Conservation (phyloP, 1,140 invertebrate species). For the Coptotermes formosanus region DNA sequence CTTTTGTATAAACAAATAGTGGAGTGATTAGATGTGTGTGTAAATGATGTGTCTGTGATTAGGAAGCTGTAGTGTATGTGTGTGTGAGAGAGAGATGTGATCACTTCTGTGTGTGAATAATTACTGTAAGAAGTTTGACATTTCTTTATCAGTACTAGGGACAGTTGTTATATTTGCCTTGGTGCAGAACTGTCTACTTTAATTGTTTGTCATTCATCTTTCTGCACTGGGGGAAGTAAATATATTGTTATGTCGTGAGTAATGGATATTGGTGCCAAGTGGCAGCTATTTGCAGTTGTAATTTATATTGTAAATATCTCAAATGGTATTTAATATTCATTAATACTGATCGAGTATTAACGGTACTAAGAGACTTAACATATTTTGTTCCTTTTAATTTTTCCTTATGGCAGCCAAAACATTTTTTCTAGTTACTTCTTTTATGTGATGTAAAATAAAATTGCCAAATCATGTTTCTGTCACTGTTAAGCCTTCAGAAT, state of each 20-base stretch:
- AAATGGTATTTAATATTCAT: constrained; percentile 6
- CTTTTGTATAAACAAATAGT: background rate
- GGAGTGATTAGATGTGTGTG: background rate
- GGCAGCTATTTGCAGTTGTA: constrained; percentile 5
- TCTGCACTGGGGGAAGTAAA: background rate
- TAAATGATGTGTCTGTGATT: background rate
- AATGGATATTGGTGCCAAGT: constrained; percentile 14
- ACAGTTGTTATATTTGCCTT: background rate
- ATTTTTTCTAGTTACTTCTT: background rate
- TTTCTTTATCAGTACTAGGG: background rate
- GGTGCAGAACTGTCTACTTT: background rate
- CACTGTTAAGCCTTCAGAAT: background rate
- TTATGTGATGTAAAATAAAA: background rate
- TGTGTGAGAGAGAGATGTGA: background rate
- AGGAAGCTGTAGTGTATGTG: background rate
- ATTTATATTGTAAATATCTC: constrained; percentile 12
- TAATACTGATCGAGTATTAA: constrained; percentile 10
- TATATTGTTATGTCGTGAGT: background rate
- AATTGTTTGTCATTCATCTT: background rate
- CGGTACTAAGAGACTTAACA: constrained; percentile 11
- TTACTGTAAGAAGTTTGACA: background rate
- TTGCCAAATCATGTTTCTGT: background rate
- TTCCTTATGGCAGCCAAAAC: background rate
- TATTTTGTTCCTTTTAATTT: background rate
- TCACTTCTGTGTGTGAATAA: background rate